A percentile compares a stretch with the other conserved stretches of the same genome.
Conservation (phyloP, 2,113 vertebrate species). For the Pomatorhinus ruficollis region DNA sequence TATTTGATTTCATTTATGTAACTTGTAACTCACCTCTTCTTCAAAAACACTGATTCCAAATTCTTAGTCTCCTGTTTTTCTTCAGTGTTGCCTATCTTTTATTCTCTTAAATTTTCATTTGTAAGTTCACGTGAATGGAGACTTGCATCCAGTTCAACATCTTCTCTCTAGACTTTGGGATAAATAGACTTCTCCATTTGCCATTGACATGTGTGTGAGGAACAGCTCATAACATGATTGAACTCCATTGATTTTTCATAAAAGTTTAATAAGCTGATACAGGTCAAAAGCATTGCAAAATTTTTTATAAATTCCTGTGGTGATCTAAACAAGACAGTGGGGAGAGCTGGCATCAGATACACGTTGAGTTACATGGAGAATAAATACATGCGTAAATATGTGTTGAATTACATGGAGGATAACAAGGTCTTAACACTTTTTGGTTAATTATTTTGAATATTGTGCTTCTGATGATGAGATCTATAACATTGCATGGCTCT, state of each 20-base stretch:
- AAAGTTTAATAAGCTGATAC: constrained; percentile 76
- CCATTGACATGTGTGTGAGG: constrained; percentile 51
- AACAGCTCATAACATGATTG: constrained; percentile 58
- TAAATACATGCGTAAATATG: neutral
- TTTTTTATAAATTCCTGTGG: constrained; percentile 69
- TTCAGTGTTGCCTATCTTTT: neutral
- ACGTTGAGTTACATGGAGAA: neutral
- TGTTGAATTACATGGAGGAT: neutral
- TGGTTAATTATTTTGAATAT: neutral
- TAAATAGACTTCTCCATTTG: constrained; percentile 37
- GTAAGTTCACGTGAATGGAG: neutral
- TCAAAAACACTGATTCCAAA: neutral
- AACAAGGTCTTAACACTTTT: neutral
- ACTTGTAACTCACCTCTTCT: neutral
- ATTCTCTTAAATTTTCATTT: neutral
- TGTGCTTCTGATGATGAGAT: neutral
- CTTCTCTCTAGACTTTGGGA: constrained; percentile 2
- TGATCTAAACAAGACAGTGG: constrained; percentile 31
- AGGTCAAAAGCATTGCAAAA: constrained; percentile 74
- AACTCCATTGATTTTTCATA: constrained; percentile 78
- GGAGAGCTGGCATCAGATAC: constrained; percentile 16
- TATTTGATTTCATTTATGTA: neutral
- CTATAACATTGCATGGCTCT: neutral
- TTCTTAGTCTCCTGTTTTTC: neutral
- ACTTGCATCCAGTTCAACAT: neutral